Conservation (phyloP, 1,140 invertebrate species). For the Mya arenaria region DNA sequence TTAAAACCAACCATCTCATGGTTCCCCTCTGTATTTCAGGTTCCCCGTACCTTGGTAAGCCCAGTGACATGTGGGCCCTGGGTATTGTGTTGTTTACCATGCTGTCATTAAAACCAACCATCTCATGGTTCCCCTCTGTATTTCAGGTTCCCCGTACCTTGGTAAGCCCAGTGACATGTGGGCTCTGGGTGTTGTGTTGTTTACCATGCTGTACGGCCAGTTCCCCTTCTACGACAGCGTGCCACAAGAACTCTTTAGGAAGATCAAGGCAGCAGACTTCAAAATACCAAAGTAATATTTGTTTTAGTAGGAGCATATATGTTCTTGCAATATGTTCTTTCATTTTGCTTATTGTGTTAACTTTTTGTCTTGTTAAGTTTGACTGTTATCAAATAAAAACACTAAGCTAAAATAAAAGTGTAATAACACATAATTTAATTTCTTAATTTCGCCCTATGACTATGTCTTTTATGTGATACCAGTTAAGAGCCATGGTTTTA, state of each 20-base stretch:
- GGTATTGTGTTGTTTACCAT: constrained; percentile 92
- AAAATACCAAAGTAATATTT: constrained; percentile 86
- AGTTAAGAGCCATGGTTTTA: too few species aligned
- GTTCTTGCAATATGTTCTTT: too few species aligned
- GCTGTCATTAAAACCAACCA: too few species aligned
- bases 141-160: constrained; percentile 82
- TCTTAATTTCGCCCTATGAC: too few species aligned
- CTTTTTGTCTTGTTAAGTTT: too few species aligned
- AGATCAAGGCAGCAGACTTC: constrained; percentile 88
- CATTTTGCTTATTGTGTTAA: too few species aligned
- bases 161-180: constrained; percentile 93
- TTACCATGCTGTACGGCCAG: constrained; percentile 93
- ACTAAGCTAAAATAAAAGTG: too few species aligned
- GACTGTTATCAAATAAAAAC: too few species aligned
- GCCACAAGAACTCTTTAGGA: constrained; percentile 90
- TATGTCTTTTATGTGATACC: too few species aligned
- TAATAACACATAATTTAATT: too few species aligned
- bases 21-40: constrained; percentile 75
- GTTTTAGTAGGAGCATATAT: too few species aligned
- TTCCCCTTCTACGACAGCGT: constrained; percentile 92
- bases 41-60: constrained; percentile 84
- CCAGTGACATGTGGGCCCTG: constrained; percentile 93
- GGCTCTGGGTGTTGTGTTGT: constrained; percentile 91
- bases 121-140: neutral
- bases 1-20: too few species aligned